phyloP scores from a whole-genome alignment of 2,888 invertebrate genomes.

The Napeogenes inachia region DNA sequence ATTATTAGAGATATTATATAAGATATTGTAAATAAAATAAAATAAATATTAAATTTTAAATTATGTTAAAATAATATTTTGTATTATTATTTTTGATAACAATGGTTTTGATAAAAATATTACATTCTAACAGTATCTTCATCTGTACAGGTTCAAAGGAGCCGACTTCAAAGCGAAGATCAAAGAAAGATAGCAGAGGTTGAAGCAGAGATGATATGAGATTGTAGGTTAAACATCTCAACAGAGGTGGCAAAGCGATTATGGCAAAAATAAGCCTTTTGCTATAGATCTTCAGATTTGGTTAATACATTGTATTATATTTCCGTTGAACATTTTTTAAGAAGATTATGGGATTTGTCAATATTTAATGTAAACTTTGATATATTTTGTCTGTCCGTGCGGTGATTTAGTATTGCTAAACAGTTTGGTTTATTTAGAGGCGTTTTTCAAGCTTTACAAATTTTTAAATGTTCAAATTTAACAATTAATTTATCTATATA shows the following conservation, averaged over 20 bases:
- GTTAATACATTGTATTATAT: background rate
- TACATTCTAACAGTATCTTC: conserved; percentile 52
- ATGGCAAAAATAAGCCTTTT: conserved; percentile 19
- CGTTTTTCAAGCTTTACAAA: no score
- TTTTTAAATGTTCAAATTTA: no score
- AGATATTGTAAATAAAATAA: no score
- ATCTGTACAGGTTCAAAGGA: conserved; percentile 66
- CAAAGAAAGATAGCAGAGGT: conserved; percentile 55
- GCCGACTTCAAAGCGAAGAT: conserved; percentile 56
- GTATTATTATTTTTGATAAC: background rate
- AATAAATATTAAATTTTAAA: no score
- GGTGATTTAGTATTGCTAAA: no score
- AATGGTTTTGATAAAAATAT: conserved; percentile 27
- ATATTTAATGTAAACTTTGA: no score
- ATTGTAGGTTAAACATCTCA: conserved; percentile 57
- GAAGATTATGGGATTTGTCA: background rate
- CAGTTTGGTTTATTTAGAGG: no score
- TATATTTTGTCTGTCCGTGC: no score
- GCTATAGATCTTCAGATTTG: conserved; percentile 4
- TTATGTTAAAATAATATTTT: background rate
- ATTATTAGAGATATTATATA: no score
- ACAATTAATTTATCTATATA: no score
- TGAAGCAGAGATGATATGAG: conserved; percentile 63
- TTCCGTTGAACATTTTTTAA: background rate
- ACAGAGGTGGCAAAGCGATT: conserved; percentile 21